phyloP scores from a whole-genome alignment of 2,888 invertebrate genomes.

The Ectemnius cavifrons region DNA sequence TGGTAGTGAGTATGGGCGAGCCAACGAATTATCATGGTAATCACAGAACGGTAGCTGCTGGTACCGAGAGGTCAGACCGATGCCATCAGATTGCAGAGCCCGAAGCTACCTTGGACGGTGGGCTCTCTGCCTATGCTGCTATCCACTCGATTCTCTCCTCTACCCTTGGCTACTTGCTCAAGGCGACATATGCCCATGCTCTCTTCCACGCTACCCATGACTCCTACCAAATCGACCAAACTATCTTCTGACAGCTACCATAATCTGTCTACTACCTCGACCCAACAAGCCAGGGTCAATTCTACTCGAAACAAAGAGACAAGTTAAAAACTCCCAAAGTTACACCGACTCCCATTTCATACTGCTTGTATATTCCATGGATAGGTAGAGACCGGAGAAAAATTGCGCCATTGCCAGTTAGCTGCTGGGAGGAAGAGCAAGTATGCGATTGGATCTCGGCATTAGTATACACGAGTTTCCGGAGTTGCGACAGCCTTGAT shows the following conservation, averaged over 20 bases:
- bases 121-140: constrained; percentile 27
- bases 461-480: neutral
- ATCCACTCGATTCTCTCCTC: constrained; percentile 20
- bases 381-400: no score
- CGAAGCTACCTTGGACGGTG: constrained; percentile 44
- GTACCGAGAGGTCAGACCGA: constrained; percentile 63
- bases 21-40: constrained; percentile 71
- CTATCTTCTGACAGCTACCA: no score
- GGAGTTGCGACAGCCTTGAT: neutral
- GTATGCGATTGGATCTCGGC: neutral
- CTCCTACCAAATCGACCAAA: neutral
- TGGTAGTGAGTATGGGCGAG: constrained; percentile 54
- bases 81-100: constrained; percentile 63
- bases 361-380: no score
- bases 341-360: no score
- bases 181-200: neutral
- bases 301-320: no score
- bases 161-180: constrained; percentile 22
- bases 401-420: no score
- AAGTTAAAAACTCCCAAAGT: no score
- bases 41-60: constrained; percentile 66
- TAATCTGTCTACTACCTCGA: no score
- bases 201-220: no score
- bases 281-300: no score
- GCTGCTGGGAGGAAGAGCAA: neutral